Percentiles rank a stretch among this genome's conserved stretches.
Evolutionary conservation across 2,888 invertebrate species (phyloP).

Genomic region (Drosophila acutilabella): DNA sequence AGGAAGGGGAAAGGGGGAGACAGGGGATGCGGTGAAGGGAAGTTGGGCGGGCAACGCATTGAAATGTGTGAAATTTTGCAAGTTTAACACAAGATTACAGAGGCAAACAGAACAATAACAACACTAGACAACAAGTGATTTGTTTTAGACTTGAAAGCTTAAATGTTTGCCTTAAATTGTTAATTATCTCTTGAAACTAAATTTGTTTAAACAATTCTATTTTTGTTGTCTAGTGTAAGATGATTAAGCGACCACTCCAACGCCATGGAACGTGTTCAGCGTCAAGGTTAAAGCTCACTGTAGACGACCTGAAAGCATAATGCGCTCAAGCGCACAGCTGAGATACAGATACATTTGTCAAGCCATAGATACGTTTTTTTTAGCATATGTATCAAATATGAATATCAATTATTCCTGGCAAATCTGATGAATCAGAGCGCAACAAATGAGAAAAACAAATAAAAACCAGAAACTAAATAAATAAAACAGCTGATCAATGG

Average conservation of each 20-base stretch:
- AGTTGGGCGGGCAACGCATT: slow-evolving; percentile 30
- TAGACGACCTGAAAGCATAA: slow-evolving; percentile 30
- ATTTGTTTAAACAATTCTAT: background rate
- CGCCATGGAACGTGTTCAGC: slow-evolving; percentile 27
- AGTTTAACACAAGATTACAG: slow-evolving; percentile 30
- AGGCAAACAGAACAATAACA: slow-evolving; percentile 32
- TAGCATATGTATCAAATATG: slow-evolving; percentile 20
- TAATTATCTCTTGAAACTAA: background rate
- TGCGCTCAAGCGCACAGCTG: slow-evolving; percentile 6
- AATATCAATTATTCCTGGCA: slow-evolving; percentile 22
- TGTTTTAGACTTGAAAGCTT: background rate
- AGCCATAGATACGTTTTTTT: slow-evolving; percentile 11
- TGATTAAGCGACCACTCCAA: slow-evolving; percentile 24
- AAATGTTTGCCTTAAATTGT: background rate
- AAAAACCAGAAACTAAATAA: slow-evolving; percentile 4
- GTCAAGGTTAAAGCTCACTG: slow-evolving; percentile 56
- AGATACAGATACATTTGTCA: slow-evolving; percentile 17
- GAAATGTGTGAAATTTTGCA: slow-evolving; percentile 74
- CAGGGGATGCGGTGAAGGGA: no score
- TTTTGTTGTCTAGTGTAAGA: slow-evolving; percentile 34
- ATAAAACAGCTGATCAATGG: slow-evolving; percentile 40
- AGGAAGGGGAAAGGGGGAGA: background rate
- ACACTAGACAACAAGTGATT: slow-evolving; percentile 30
- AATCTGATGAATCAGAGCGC: slow-evolving; percentile 50
- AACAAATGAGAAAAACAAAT: slow-evolving; percentile 12